Evolutionary conservation across 2,113 vertebrate genomes (phyloP).

Genomic region (Xyliphius kryptos): DNA sequence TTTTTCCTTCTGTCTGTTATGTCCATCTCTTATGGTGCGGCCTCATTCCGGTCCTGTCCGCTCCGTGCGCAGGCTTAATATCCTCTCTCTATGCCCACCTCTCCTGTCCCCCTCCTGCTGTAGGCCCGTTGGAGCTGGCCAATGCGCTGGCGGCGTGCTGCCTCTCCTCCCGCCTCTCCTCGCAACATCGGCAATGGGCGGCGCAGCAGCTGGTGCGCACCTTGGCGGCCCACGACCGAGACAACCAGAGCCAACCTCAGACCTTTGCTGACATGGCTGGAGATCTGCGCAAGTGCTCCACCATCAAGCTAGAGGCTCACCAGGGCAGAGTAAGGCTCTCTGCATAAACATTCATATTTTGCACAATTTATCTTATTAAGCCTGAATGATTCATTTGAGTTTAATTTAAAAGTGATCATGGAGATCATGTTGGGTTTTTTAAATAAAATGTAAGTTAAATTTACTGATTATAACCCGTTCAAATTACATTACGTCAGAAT

Average conservation of each 20-base stretch:
- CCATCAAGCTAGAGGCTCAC: conserved; percentile 91
- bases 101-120: conserved; percentile 85
- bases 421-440: no score
- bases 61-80: conserved; percentile 85
- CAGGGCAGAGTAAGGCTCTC: conserved; percentile 80
- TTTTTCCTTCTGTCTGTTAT: no score
- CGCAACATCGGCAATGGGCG: conserved; percentile 96
- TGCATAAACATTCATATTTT: not conserved
- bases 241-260: conserved; percentile 85
- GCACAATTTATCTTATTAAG: no score
- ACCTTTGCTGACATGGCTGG: conserved; percentile 93
- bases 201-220: conserved; percentile 93
- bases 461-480: no score
- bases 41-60: conserved; percentile 64
- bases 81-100: conserved; percentile 87
- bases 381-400: no score
- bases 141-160: conserved; percentile 97
- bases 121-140: conserved; percentile 97
- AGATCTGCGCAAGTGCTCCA: conserved; percentile 88
- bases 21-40: conserved; percentile 58
- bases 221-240: conserved; percentile 90
- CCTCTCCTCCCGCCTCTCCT: conserved; percentile 91
- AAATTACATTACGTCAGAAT: no score
- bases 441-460: no score
- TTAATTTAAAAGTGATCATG: no score